Percentiles rank a stretch among this genome's conserved stretches.
Conservation (phyloP, 2,888 invertebrate species). For the Aphidoletes aphidimyza region DNA sequence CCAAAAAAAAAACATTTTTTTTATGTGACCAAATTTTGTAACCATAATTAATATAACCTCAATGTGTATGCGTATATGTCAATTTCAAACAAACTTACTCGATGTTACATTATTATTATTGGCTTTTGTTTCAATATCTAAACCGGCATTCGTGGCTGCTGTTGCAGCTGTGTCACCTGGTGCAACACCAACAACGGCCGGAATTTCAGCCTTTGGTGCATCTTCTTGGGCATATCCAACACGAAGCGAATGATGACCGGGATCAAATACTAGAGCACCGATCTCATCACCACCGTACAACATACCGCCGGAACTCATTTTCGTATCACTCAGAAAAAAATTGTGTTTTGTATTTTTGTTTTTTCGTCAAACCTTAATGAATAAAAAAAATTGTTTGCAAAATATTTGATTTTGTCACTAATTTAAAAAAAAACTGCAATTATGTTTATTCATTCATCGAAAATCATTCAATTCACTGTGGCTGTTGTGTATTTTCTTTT, state of each 20-base stretch:
- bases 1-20: no score
- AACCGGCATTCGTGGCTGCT: constrained; percentile 61
- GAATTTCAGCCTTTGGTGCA: constrained; percentile 98
- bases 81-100: no score
- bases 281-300: constrained; percentile 97
- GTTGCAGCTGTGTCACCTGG: constrained; percentile 75
- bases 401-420: no score
- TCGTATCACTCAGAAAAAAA: no score
- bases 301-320: constrained; percentile 72
- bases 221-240: constrained; percentile 94
- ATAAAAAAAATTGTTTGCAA: background rate
- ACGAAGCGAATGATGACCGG: constrained; percentile 87
- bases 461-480: background rate
- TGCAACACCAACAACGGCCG: constrained; percentile 88
- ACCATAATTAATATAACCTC: constrained; percentile 24
- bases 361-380: background rate
- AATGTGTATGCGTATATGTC: background rate
- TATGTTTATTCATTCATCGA: background rate
- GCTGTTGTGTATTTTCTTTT: background rate
- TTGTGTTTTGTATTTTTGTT: no score
- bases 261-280: constrained; percentile 96
- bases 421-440: no score
- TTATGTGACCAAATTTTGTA: constrained; percentile 62
- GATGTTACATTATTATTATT: constrained; percentile 72
- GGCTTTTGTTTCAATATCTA: constrained; percentile 79